phyloP scores from a whole-genome alignment of 2,113 vertebrate genomes.

The Microtus oregoni region DNA sequence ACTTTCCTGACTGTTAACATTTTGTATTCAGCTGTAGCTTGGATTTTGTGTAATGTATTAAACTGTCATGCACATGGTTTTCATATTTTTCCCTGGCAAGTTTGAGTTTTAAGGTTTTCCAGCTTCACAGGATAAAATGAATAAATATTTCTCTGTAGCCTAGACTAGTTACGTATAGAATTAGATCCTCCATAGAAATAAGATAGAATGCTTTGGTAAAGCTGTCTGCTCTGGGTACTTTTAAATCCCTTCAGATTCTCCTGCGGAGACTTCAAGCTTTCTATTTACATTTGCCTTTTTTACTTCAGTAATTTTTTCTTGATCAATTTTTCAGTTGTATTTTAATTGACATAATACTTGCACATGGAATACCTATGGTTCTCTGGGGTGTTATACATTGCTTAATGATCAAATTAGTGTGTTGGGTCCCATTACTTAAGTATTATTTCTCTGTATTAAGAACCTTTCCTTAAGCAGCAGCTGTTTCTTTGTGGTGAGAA shows the following conservation, averaged over 20 bases:
- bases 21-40: background rate
- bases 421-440: background rate
- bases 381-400: background rate
- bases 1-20: background rate
- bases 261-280: constrained; percentile 25
- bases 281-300: constrained; percentile 36
- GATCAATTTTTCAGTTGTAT: background rate
- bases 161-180: constrained; percentile 26
- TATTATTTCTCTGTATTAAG: background rate
- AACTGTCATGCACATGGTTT: constrained; percentile 42
- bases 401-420: background rate
- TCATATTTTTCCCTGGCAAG: background rate
- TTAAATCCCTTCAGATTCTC: constrained; percentile 35
- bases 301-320: constrained; percentile 27
- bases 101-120: background rate
- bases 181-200: constrained; percentile 24
- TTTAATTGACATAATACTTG: background rate
- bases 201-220: background rate
- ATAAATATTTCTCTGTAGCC: constrained; percentile 11
- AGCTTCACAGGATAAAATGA: constrained; percentile 24
- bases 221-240: background rate
- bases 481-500: background rate
- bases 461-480: background rate
- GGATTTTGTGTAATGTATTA: constrained; percentile 38
- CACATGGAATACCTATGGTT: background rate